phyloP scores from a whole-genome alignment of 2,888 invertebrate species.

The Xylota sylvarum region DNA sequence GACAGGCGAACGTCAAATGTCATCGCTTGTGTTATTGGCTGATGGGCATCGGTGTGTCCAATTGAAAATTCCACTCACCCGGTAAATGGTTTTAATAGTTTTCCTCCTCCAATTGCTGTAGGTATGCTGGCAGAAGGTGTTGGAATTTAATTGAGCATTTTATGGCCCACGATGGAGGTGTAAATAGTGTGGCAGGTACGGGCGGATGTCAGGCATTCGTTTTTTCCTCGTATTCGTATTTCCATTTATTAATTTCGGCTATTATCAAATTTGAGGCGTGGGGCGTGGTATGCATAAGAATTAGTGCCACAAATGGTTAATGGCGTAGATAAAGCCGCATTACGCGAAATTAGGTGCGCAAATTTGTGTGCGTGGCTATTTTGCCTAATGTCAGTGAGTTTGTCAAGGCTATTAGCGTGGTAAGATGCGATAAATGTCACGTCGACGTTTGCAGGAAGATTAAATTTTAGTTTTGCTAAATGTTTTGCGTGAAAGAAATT shows the following conservation, averaged over 20 bases:
- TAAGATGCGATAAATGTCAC: conserved; percentile 68
- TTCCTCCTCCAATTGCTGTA: conserved; percentile 34
- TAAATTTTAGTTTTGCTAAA: conserved; percentile 41
- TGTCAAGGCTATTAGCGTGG: background rate
- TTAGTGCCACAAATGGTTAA: conserved; percentile 66
- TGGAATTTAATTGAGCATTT: conserved; percentile 69
- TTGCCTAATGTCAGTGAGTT: conserved; percentile 29
- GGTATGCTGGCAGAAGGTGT: conserved; percentile 64
- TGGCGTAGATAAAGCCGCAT: conserved; percentile 67
- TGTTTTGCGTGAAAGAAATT: conserved; percentile 26
- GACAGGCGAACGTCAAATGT: conserved; percentile 68
- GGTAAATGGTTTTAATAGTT: conserved; percentile 65
- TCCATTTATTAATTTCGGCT: conserved; percentile 68
- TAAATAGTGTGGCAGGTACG: conserved; percentile 63
- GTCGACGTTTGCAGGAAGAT: conserved; percentile 41
- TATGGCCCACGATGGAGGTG: conserved; percentile 62
- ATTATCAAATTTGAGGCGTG: conserved; percentile 71
- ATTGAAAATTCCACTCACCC: conserved; percentile 70
- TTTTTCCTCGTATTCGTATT: conserved; percentile 8
- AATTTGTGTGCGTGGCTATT: conserved; percentile 70
- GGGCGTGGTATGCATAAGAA: conserved; percentile 76
- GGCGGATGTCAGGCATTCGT: conserved; percentile 70
- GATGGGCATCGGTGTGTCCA: conserved; percentile 20
- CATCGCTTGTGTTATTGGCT: conserved; percentile 55
- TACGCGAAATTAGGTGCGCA: conserved; percentile 75